Conservation (phyloP, 2,888 invertebrate species). For the Chouioia cunea region DNA sequence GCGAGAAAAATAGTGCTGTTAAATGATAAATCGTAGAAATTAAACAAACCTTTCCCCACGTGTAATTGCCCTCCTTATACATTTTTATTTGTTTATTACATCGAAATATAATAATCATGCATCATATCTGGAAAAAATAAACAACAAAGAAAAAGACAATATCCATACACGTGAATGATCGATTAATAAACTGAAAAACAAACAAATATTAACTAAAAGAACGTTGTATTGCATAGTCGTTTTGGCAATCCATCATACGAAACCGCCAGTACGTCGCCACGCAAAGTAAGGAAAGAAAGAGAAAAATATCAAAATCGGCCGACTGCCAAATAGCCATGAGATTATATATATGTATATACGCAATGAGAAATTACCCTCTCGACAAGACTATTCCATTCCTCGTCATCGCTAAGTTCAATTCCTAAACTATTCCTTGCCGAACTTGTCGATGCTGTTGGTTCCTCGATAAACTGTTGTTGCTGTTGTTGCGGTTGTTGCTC, state of each 20-base stretch:
- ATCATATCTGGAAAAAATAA: slow-evolving; percentile 42
- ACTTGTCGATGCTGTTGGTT: slow-evolving; percentile 49
- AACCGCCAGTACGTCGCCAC: too few species aligned
- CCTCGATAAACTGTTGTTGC: slow-evolving; percentile 33
- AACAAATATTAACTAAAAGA: too few species aligned
- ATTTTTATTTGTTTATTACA: slow-evolving; percentile 18
- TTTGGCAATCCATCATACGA: too few species aligned
- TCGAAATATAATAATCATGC: slow-evolving; percentile 36
- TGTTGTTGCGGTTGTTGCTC: slow-evolving; percentile 53
- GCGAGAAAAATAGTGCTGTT: not conserved
- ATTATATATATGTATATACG: not conserved
- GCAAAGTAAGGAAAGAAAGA: not conserved
- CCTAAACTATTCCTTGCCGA: slow-evolving; percentile 47
- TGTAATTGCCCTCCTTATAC: slow-evolving; percentile 28
- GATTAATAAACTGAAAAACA: not conserved
- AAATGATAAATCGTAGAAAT: slow-evolving; percentile 4
- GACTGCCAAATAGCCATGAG: slow-evolving; percentile 15
- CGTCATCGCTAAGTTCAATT: slow-evolving; percentile 65
- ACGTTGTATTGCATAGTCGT: too few species aligned
- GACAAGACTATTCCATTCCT: slow-evolving; percentile 67
- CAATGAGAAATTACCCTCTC: slow-evolving; percentile 60
- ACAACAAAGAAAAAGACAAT: not conserved
- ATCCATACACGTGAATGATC: not conserved
- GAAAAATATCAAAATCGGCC: slow-evolving; percentile 7
- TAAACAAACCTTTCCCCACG: slow-evolving; percentile 28